These are phyloP conservation scores for Burhinus oedicnemus DNA, from an alignment of 2,113 vertebrate species.

Conservation along the genomic window DNA sequence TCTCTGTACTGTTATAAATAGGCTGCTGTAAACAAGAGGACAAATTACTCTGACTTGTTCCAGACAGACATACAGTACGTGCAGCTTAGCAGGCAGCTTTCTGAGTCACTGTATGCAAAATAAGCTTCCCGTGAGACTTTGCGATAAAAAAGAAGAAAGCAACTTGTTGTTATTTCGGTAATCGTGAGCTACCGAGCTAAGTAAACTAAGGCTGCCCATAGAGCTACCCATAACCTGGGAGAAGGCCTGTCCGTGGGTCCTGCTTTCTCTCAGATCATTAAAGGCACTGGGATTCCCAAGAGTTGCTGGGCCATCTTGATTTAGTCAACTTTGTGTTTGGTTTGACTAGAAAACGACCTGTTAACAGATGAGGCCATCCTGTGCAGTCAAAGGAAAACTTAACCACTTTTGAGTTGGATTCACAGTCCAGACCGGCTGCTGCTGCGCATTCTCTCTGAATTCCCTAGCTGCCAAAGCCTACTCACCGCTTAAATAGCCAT, in stretches of 20 bases:
- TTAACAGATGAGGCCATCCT: neutral
- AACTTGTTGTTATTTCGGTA: slow-evolving; percentile 54
- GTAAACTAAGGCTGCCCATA: neutral
- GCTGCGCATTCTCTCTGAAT: neutral
- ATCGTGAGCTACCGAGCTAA: neutral
- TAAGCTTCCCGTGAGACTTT: slow-evolving; percentile 59
- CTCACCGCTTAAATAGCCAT: neutral
- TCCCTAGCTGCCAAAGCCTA: neutral
- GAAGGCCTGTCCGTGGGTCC: neutral
- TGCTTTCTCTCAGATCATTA: neutral
- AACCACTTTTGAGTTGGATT: neutral
- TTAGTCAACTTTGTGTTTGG: neutral
- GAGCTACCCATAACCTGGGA: neutral
- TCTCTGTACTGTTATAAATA: slow-evolving; percentile 50
- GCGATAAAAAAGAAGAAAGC: slow-evolving; percentile 54
- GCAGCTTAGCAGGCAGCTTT: slow-evolving; percentile 69
- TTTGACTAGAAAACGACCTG: neutral
- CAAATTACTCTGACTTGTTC: slow-evolving; percentile 63
- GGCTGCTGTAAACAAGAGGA: slow-evolving; percentile 67
- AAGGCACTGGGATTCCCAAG: neutral
- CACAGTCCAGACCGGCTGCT: neutral
- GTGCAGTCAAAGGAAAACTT: neutral
- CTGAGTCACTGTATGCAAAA: slow-evolving; percentile 73
- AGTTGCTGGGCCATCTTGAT: neutral
- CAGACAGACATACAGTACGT: slow-evolving; percentile 69